A percentile compares a stretch with the other conserved stretches of the same genome.
phyloP scores from a whole-genome alignment of 2,888 invertebrate species.

The Chrysolina haemoptera region DNA sequence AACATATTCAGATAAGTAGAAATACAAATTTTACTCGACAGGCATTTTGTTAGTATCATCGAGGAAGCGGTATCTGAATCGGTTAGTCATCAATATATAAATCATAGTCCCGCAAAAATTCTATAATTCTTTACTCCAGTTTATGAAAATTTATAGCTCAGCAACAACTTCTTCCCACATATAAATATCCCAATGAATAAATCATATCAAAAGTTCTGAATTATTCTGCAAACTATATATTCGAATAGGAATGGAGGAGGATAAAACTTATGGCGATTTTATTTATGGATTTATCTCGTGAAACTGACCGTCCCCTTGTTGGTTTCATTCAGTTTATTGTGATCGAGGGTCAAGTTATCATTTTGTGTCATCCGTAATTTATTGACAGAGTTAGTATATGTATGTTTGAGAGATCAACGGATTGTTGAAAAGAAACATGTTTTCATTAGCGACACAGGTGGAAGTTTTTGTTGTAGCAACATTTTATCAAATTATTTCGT shows the following conservation, averaged over 20 bases:
- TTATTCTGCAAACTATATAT: constrained; percentile 34
- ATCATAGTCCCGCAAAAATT: not conserved
- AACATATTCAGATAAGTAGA: too few relatives aligned
- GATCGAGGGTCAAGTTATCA: constrained; percentile 37
- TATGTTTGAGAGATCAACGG: not conserved
- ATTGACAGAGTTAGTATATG: not conserved
- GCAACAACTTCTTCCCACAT: constrained; percentile 39
- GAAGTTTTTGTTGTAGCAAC: too few relatives aligned
- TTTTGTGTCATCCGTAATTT: constrained; percentile 20
- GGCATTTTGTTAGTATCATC: too few relatives aligned
- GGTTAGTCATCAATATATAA: too few relatives aligned
- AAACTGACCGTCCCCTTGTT: constrained; percentile 40
- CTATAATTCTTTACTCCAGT: not conserved
- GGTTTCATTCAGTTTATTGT: constrained; percentile 28
- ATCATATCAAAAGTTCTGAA: constrained; percentile 36
- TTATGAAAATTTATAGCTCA: constrained; percentile 32
- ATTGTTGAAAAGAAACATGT: not conserved
- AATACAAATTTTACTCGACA: too few relatives aligned
- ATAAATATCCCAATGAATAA: constrained; percentile 41
- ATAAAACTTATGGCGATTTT: constrained; percentile 44
- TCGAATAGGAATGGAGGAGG: constrained; percentile 30
- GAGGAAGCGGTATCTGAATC: too few relatives aligned
- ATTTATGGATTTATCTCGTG: constrained; percentile 39
- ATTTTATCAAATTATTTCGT: too few relatives aligned
- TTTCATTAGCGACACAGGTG: too few relatives aligned